A percentile compares a stretch with the other conserved stretches of the same genome.
Conservation (phyloP, 2,797 vertebrate species). For the Pipistrellus pygmaeus region DNA sequence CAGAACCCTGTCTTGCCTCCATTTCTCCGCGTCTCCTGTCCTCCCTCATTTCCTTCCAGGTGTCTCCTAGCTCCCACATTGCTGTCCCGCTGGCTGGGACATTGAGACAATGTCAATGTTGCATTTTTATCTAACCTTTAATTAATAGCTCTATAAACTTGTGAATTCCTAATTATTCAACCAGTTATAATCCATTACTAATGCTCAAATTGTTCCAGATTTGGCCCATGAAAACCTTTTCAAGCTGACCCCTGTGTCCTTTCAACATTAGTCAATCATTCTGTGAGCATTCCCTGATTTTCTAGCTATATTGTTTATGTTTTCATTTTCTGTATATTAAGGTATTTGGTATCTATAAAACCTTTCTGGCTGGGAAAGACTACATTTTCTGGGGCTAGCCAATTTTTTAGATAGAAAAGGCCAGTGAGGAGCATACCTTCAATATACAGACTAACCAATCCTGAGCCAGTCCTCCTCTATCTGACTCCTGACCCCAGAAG, state of each 20-base stretch:
- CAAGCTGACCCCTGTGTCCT: background rate
- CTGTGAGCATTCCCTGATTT: background rate
- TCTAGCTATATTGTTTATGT: background rate
- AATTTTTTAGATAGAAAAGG: background rate
- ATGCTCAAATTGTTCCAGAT: background rate
- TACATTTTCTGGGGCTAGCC: too few relatives aligned
- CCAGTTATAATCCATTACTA: background rate
- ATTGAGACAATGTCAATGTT: background rate
- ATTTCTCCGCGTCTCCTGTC: too few relatives aligned
- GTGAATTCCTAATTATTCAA: background rate
- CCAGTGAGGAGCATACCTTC: background rate
- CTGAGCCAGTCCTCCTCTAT: too few relatives aligned
- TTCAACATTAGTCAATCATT: background rate
- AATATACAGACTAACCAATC: background rate
- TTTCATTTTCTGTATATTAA: background rate
- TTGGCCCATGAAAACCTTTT: background rate
- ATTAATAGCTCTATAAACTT: background rate
- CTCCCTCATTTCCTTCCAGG: too few relatives aligned
- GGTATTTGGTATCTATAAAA: background rate
- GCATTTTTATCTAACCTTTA: background rate
- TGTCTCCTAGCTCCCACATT: too few relatives aligned
- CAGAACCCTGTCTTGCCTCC: too few relatives aligned
- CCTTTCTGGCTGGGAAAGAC: background rate
- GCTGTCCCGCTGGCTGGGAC: too few relatives aligned
- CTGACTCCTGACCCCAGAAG: background rate